Evolutionary conservation across 2,888 invertebrate genomes (phyloP), one percentile per base, ranked within the genome.

Genomic region (Metellina segmentata): DNA sequence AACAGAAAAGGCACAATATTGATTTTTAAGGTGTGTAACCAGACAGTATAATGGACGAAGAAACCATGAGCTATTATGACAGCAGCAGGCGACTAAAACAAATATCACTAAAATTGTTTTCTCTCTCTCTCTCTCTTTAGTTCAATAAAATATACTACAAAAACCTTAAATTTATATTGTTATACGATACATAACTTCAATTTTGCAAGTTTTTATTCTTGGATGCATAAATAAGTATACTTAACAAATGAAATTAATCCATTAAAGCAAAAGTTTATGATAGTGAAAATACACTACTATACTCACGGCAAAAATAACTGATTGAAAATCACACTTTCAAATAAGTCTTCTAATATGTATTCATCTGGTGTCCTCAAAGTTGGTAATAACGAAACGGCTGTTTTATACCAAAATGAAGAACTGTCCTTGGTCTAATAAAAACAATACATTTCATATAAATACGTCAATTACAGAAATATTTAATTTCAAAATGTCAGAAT

Each of bases 311-410:
- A 20, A 69, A 83, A 69, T 6, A 1, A 5, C n/a, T 61, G 49
- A 34, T 89, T 85, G 75, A 92, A 92, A 19, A 92, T 81, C 7
- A 85, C 71, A n/a, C 52, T 89, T 74, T 85, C 75, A 81, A 92
- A 85, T 19, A 92, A 16, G 48, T 89, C 81, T 75, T 85, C 79
- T 7, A 89, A 51, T 34, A 92, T 11, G n/a, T 34, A 81, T 75
- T 92, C 88, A 78, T 81, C 81, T 11, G 85, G 48, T 7, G 51
- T 52, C 72, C 74, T 85, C 7, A 92, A 89, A 75, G 13, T 20
- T 48, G 85, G 81, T 49, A 92, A 75, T 6, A 92, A 16, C 19
- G 81, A 85, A 51, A 48, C 7, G 4, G 91, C 89, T 34, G 48
- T n/a, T 75, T 81, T 85, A 71, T 92, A 53, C 70, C 61, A 89